Base-by-base conservation (phyloP, 2,888 invertebrate genomes). In the Cephus pulcher region DNA sequence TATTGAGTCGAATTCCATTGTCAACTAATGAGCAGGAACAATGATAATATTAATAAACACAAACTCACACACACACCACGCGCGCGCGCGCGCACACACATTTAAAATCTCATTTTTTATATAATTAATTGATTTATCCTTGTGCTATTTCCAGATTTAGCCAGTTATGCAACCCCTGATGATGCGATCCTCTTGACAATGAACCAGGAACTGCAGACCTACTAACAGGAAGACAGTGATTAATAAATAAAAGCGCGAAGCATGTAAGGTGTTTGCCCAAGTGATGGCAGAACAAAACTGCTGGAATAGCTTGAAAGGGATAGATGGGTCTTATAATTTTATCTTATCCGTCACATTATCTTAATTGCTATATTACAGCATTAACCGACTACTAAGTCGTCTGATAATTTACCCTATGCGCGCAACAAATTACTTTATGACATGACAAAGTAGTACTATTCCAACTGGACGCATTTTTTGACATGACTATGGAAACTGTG, bases 121-220 rank as follows among this genome's bases (percentile, higher is more conserved):
- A 77, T n/a, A 23, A 40, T 40, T 56, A 23, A 40, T 40, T 56
- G 2, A 56, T 56, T 56, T 56, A 2, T 56, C 9, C 56, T 56
- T 56, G 56, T 23, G 9, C 9, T 89, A 80, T 82, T 91, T 91
- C 77, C 89, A 92, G 92, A 92, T 89, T 88, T 92, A 80, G 89
- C 89, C 37, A 90, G 93, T 84, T 95, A 95, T 90, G 94, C 95
- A 85, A 94, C 95, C 87, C 95, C 95, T 69, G 93, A 93, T 82
- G 95, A 95, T 89, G 95, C 94, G 87, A 94, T 95, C 85, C 93
- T 94, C 86, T 95, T 95, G 93, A 92, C 91, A 15, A 89, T 88
- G 86, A 91, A 89, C 85, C 91, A 91, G 83, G 91, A 91, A 87
- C 87, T 91, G 83, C 89, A 90, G 83, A 91, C 89, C 69, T 91